phyloP scores from a whole-genome alignment of 2,888 invertebrate species.

The Ptychoptera contaminata region DNA sequence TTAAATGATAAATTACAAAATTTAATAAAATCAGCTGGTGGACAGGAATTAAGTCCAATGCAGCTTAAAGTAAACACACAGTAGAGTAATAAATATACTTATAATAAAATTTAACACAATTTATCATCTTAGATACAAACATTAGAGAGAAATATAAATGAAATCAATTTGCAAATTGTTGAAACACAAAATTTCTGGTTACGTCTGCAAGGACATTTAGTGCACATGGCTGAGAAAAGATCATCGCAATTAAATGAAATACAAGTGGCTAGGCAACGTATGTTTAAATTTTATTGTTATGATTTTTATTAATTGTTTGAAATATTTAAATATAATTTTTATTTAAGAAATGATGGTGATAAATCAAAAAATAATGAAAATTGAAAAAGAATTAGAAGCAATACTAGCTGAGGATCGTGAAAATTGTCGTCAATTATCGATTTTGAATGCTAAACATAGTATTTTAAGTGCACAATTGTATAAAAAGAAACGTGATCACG shows the following conservation, averaged over 20 bases:
- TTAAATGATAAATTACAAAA: slow-evolving; percentile 37
- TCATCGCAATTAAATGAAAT: slow-evolving; percentile 50
- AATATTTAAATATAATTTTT: background rate
- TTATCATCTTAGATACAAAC: slow-evolving; percentile 34
- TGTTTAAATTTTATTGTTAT: slow-evolving; percentile 15
- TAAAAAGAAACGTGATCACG: slow-evolving; percentile 36
- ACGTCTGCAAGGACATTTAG: slow-evolving; percentile 55
- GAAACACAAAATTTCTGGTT: slow-evolving; percentile 59
- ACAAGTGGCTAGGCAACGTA: slow-evolving; percentile 55
- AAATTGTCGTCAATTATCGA: slow-evolving; percentile 41
- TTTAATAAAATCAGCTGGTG: slow-evolving; percentile 33
- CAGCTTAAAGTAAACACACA: slow-evolving; percentile 13
- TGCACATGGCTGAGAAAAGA: slow-evolving; percentile 50
- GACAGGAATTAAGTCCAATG: slow-evolving; percentile 18
- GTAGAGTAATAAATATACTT: background rate
- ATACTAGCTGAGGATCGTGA: slow-evolving; percentile 38
- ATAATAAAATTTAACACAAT: background rate
- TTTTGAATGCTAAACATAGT: slow-evolving; percentile 42
- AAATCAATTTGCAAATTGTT: slow-evolving; percentile 43
- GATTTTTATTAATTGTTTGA: background rate
- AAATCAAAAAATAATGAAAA: slow-evolving; percentile 56
- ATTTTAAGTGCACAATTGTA: slow-evolving; percentile 40
- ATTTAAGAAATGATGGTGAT: slow-evolving; percentile 35
- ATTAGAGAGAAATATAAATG: slow-evolving; percentile 47
- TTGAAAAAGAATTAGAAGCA: slow-evolving; percentile 46